Evolutionary conservation across 2,888 invertebrate species (phyloP).

Genomic region (Eupithecia subfuscata): DNA sequence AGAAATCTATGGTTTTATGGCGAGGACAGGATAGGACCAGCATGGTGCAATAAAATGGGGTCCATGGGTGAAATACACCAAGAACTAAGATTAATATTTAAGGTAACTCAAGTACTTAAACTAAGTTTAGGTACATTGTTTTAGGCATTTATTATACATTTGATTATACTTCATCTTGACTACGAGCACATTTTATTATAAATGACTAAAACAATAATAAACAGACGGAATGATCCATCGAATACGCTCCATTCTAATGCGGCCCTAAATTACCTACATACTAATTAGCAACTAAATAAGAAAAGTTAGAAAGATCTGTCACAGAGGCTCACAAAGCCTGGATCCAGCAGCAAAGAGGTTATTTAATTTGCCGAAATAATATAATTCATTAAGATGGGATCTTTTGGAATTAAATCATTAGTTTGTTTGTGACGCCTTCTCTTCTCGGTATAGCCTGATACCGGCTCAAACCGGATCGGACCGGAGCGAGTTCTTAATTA

Average conservation of each 20-base stretch:
- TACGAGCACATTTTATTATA: too few relatives aligned
- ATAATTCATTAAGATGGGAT: slow-evolving; percentile 20
- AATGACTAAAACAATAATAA: not conserved
- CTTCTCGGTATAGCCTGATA: slow-evolving; percentile 16
- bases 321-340: not conserved
- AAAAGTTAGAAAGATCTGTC: not conserved
- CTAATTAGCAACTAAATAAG: not conserved
- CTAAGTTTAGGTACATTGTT: not conserved
- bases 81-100: not conserved
- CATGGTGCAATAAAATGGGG: not conserved
- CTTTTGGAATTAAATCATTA: slow-evolving; percentile 27
- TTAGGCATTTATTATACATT: not conserved
- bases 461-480: slow-evolving; percentile 18
- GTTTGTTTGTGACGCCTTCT: slow-evolving; percentile 30
- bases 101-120: not conserved
- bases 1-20: not conserved
- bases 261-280: not conserved
- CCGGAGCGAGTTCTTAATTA: slow-evolving; percentile 23
- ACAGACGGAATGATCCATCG: not conserved
- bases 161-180: too few relatives aligned
- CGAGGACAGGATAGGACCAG: not conserved
- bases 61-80: not conserved
- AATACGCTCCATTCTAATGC: not conserved
- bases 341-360: not conserved
- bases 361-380: slow-evolving; percentile 5